A percentile compares a stretch with the other conserved stretches of the same genome.
Conservation (phyloP, 2,888 invertebrate genomes). For the Cheilosia impressa region DNA sequence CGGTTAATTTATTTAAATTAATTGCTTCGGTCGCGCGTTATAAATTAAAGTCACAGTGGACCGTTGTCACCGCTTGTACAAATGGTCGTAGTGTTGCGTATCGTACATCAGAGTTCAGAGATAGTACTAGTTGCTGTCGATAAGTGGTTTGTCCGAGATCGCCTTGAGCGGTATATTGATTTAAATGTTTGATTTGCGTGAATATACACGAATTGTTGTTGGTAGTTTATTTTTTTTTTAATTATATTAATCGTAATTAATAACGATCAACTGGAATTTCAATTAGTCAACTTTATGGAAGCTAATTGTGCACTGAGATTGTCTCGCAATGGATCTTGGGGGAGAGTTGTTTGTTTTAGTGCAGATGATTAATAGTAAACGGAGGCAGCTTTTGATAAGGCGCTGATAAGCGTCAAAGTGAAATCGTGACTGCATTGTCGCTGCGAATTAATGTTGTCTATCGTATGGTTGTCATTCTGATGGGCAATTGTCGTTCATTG, state of each 20-base stretch:
- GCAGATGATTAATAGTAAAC: neutral
- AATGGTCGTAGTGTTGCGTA: constrained; percentile 8
- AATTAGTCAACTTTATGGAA: constrained; percentile 10
- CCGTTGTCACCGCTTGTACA: neutral
- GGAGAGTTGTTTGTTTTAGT: neutral
- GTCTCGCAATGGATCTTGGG: neutral
- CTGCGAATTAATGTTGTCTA: no score
- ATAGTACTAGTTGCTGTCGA: constrained; percentile 23
- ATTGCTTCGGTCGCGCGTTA: constrained; percentile 49
- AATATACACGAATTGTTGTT: constrained; percentile 21
- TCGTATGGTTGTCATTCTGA: no score
- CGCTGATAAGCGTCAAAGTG: no score
- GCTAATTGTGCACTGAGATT: neutral
- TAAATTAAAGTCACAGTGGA: constrained; percentile 49
- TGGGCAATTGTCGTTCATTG: no score
- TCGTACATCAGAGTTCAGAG: no score
- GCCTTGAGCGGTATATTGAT: constrained; percentile 57
- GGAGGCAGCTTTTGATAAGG: no score
- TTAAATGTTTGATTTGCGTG: constrained; percentile 46
- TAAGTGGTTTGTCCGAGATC: constrained; percentile 55
- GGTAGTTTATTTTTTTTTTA: neutral
- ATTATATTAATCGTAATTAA: constrained; percentile 41
- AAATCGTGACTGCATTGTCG: no score
- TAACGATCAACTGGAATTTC: constrained; percentile 1
- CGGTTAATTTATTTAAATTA: constrained; percentile 58